Percentiles rank a stretch among this genome's conserved stretches.
These are phyloP conservation scores for Elaeidobius kamerunicus DNA, from an alignment of 2,888 invertebrate genomes.

Conservation along the genomic window DNA sequence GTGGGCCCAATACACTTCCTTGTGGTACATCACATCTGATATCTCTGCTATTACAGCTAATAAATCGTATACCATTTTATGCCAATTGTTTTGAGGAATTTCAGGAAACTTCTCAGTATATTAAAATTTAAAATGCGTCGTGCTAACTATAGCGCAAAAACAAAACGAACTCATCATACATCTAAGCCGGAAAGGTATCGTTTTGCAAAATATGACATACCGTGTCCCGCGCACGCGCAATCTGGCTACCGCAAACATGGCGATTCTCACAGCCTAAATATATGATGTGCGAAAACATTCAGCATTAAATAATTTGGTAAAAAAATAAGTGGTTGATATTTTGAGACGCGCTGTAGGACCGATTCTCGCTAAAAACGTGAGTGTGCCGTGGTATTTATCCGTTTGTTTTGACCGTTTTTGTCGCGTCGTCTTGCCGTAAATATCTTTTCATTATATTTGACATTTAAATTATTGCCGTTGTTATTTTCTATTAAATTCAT, in stretches of 20 bases:
- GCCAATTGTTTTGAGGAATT: too few species aligned
- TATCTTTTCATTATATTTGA: conserved; percentile 14
- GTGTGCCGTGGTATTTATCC: not conserved
- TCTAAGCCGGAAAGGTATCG: not conserved
- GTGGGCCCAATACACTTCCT: too few species aligned
- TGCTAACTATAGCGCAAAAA: not conserved
- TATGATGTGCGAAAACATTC: conserved; percentile 21
- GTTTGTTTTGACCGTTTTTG: conserved; percentile 1
- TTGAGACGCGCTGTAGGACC: conserved; percentile 7
- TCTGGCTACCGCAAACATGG: conserved; percentile 38
- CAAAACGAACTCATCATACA: not conserved
- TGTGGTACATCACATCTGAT: too few species aligned
- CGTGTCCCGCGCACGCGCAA: conserved; percentile 27
- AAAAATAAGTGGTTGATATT: conserved; percentile 4
- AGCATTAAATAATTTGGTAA: conserved; percentile 6
- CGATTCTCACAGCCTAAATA: conserved; percentile 32
- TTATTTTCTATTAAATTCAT: conserved; percentile 11
- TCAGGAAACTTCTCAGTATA: too few species aligned
- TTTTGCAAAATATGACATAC: conserved; percentile 22
- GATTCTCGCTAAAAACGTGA: conserved; percentile 9
- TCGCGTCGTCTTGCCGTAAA: too few species aligned
- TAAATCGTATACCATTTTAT: too few species aligned
- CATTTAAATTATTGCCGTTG: conserved; percentile 15
- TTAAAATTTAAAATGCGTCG: too few species aligned
- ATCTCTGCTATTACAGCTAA: too few species aligned